phyloP scores from a whole-genome alignment of 2,113 vertebrate genomes.

The Cephalopterus ornatus region DNA sequence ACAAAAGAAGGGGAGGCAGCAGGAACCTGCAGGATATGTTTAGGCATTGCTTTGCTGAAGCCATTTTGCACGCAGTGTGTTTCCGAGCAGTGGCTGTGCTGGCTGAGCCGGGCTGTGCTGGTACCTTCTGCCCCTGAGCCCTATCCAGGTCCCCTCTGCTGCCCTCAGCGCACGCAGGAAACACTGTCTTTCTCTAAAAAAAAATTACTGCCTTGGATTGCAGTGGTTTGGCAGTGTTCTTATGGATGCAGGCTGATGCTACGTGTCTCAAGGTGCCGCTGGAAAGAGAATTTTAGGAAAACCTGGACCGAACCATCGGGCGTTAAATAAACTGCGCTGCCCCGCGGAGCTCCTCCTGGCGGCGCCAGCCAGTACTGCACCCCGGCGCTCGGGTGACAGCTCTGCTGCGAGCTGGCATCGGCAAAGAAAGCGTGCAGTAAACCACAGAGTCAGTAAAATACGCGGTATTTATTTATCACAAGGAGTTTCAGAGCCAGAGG shows the following conservation, averaged over 20 bases:
- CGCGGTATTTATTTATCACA: neutral
- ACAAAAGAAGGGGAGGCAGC: neutral
- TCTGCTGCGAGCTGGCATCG: neutral
- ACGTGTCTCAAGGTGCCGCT: accelerated
- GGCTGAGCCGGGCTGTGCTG: neutral
- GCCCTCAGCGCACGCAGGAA: accelerated
- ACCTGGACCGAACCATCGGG: accelerated
- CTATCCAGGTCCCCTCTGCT: neutral
- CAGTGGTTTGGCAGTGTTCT: neutral
- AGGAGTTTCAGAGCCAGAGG: neutral
- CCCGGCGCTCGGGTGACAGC: too few relatives aligned
- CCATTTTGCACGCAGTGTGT: neutral
- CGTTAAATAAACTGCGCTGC: neutral
- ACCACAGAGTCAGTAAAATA: neutral
- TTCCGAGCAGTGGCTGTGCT: neutral
- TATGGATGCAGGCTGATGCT: neutral
- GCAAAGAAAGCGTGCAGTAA: neutral
- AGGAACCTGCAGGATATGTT: neutral
- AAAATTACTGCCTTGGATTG: neutral
- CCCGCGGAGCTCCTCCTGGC: neutral
- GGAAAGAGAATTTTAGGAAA: neutral
- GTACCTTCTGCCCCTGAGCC: neutral
- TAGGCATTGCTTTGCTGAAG: neutral
- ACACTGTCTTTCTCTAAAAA: accelerated
- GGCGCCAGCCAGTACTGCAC: neutral